These are phyloP conservation scores for Geococcyx californianus DNA, from an alignment of 2,113 vertebrate species.

Conservation along the genomic window DNA sequence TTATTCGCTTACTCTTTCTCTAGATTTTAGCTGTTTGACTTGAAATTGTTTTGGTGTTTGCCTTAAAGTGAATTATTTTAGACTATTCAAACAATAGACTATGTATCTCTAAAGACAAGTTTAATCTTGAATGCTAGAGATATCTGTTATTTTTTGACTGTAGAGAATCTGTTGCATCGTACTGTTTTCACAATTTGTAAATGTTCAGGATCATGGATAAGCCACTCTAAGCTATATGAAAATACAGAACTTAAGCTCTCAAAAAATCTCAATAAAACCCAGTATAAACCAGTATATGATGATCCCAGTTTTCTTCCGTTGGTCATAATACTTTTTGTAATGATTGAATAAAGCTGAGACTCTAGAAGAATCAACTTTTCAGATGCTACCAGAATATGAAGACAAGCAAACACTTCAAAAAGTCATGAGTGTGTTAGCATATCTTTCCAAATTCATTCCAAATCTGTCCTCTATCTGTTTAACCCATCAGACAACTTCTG, in stretches of 20 bases:
- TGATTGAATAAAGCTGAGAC: background rate
- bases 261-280: background rate
- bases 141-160: background rate
- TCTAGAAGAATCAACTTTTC: background rate
- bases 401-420: slow-evolving; percentile 9
- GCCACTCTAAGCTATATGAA: background rate
- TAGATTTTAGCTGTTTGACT: background rate
- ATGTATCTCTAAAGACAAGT: background rate
- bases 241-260: background rate
- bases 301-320: background rate
- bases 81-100: background rate
- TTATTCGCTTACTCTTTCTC: background rate
- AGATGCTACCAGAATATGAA: background rate
- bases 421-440: background rate
- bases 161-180: background rate
- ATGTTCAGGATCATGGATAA: background rate
- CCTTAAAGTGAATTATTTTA: background rate
- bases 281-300: background rate
- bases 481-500: slow-evolving; percentile 21
- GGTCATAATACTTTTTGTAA: background rate
- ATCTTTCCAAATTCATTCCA: slow-evolving; percentile 24
- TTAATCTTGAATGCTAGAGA: background rate
- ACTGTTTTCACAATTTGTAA: background rate
- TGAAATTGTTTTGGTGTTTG: background rate
- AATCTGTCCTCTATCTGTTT: slow-evolving; percentile 23